Conservation (phyloP, 2,797 vertebrate species). For the Takifugu ocellatus region DNA sequence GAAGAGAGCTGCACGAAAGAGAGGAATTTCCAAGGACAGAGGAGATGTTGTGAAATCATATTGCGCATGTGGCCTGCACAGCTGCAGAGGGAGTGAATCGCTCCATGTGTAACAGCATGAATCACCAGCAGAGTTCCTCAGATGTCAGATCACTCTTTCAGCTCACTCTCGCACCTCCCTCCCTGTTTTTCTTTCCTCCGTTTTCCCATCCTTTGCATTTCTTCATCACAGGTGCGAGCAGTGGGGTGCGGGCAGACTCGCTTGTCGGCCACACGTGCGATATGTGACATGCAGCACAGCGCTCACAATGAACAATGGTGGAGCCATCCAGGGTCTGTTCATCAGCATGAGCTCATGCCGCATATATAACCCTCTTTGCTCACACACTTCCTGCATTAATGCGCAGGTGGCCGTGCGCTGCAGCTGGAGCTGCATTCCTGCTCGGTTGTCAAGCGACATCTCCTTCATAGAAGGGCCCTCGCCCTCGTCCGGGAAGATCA, state of each 20-base stretch:
- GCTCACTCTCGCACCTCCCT: conserved; percentile 17
- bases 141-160: conserved; percentile 67
- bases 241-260: conserved; percentile 57
- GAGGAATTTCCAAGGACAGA: conserved; percentile 71
- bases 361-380: conserved; percentile 52
- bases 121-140: conserved; percentile 67
- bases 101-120: conserved; percentile 70
- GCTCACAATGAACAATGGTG: conserved; percentile 66
- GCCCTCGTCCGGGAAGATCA: conserved; percentile 56
- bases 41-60: conserved; percentile 77
- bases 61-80: conserved; percentile 71
- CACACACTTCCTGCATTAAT: conserved; percentile 49
- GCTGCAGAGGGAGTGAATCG: conserved; percentile 69
- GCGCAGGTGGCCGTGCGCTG: conserved; percentile 61
- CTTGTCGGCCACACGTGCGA: conserved; percentile 55
- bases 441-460: conserved; percentile 68
- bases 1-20: conserved; percentile 43
- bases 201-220: conserved; percentile 50
- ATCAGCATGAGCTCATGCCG: conserved; percentile 69
- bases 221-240: conserved; percentile 58
- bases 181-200: conserved; percentile 30
- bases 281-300: conserved; percentile 27
- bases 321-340: conserved; percentile 59
- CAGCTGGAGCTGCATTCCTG: conserved; percentile 51
- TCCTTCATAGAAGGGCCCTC: conserved; percentile 57